A percentile compares a stretch with the other conserved stretches of the same genome.
phyloP scores from a whole-genome alignment of 2,888 invertebrate genomes.

The Hirtodrosophila histrioides region DNA sequence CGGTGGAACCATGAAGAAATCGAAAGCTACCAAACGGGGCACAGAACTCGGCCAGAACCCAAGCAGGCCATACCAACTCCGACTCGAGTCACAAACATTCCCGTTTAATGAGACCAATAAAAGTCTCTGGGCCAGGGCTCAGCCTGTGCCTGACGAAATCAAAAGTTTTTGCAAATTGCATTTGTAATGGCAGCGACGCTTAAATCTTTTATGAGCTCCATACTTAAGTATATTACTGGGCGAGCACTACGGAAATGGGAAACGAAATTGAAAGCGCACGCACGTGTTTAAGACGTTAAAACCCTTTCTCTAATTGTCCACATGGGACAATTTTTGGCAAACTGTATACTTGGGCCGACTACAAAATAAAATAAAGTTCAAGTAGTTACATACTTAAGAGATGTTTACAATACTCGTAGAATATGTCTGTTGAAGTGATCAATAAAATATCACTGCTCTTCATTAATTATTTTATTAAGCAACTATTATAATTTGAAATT shows the following conservation, averaged over 20 bases:
- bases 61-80: conserved; percentile 8
- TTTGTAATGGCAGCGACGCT: conserved; percentile 74
- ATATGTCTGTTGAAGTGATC: background rate
- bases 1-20: conserved; percentile 40
- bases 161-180: conserved; percentile 77
- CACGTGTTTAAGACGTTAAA: conserved; percentile 65
- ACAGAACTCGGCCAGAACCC: conserved; percentile 14
- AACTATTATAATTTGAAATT: too few species aligned
- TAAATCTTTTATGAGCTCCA: conserved; percentile 75
- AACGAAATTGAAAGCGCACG: conserved; percentile 77
- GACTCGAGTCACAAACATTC: conserved; percentile 59
- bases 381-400: background rate
- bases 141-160: conserved; percentile 55
- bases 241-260: conserved; percentile 14
- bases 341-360: conserved; percentile 3
- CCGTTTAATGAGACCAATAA: conserved; percentile 77
- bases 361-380: conserved; percentile 13
- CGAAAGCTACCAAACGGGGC: conserved; percentile 54
- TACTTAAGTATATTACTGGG: conserved; percentile 51
- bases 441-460: background rate
- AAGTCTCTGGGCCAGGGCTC: conserved; percentile 48
- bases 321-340: conserved; percentile 61
- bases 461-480: background rate
- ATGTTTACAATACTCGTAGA: conserved; percentile 3
- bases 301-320: conserved; percentile 71